phyloP scores from a whole-genome alignment of 2,797 vertebrate species.

The Galago senegalensis region DNA sequence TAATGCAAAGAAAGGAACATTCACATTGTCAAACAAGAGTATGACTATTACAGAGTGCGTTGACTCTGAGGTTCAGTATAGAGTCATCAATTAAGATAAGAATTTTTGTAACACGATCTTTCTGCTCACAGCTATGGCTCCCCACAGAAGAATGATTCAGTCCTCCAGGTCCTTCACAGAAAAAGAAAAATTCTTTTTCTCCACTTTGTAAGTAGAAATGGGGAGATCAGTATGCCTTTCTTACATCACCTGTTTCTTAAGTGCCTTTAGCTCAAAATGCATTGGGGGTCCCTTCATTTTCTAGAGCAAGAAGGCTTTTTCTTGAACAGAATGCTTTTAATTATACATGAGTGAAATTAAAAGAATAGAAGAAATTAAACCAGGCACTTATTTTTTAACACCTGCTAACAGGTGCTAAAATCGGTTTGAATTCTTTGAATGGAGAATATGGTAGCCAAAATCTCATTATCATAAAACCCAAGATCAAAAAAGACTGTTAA shows the following conservation, averaged over 20 bases:
- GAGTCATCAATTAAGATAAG: too few relatives aligned
- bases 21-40: too few relatives aligned
- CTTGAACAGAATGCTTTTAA: slow-evolving; percentile 48
- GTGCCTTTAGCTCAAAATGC: neutral
- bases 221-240: neutral
- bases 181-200: neutral
- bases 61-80: too few relatives aligned
- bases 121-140: neutral
- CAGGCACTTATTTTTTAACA: slow-evolving; percentile 37
- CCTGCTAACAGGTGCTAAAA: slow-evolving; percentile 80
- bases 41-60: too few relatives aligned
- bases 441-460: slow-evolving; percentile 54
- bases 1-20: too few relatives aligned
- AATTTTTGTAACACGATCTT: too few relatives aligned
- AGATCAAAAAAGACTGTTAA: slow-evolving; percentile 79
- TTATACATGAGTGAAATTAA: slow-evolving; percentile 48
- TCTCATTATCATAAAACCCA: slow-evolving; percentile 81
- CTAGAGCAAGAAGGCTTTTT: neutral
- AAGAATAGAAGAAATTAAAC: slow-evolving; percentile 61
- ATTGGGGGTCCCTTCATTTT: neutral
- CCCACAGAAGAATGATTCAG: too few relatives aligned
- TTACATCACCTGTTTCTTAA: neutral
- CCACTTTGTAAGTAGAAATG: neutral
- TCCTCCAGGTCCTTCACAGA: too few relatives aligned
- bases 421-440: slow-evolving; percentile 72